Evolutionary conservation across 2,888 invertebrate genomes (phyloP), one percentile per base, ranked within the genome.

Genomic region (Philhelius pedissequus): DNA sequence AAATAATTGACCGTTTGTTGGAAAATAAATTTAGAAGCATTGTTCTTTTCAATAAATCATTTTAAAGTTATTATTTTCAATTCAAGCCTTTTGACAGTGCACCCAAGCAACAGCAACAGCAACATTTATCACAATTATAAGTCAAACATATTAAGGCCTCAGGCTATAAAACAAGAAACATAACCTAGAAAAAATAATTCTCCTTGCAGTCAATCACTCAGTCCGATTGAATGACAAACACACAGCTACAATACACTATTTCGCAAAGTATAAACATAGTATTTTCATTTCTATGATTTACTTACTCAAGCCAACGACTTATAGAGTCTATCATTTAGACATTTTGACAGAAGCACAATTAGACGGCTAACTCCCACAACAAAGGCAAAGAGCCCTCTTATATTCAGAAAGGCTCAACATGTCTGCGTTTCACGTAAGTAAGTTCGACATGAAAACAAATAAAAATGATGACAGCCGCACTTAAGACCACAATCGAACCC

Each of bases 271-370:
- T 38, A n/a, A 4, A 1, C 4, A 64, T 20, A 66, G 52, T 22
- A 35, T 68, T 68, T 38, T 45, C 62, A 62, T 68, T 73, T 73
- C 78, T 73, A 78, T 83, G 78, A 83, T 69, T 83, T 78, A 83
- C 69, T 75, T 64, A 75, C 75, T 64, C 48, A 22, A 54, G 27
- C 43, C 66, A 79, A 40, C 58, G 52, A 79, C 64, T 45, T 52
- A 56, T 64, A 82, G 45, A 82, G 71, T 79, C 79, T 62, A 77
- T 75, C 83, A 70, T 32, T 70, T 64, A 71, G 83, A 84, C 83
- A 75, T 79, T 84, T 84, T 84, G 83, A 84, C 83, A 84, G 83
- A 79, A 79, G 70, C 79, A 79, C 83, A 84, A 84, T 84, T 84
- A 84, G 73, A 83, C 75, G 62, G 66, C 79, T 60, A 69, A 84